Evolutionary conservation across 2,113 vertebrate genomes (phyloP).

Genomic region (Odocoileus virginianus): DNA sequence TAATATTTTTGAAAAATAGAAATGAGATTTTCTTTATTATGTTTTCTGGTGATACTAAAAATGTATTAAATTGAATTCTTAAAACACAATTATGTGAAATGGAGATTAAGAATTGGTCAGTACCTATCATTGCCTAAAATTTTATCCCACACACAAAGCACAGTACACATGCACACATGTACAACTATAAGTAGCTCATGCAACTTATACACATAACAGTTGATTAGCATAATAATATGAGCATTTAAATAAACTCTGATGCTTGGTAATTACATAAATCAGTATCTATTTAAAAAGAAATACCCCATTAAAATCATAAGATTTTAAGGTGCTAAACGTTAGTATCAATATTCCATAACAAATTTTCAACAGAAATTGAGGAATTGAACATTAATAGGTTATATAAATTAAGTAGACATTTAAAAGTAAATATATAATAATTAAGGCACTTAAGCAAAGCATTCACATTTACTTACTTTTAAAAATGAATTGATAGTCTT

Average conservation of each 20-base stretch:
- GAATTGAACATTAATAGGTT: background rate
- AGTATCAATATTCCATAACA: background rate
- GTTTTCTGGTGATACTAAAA: constrained; percentile 24
- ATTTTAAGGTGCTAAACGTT: background rate
- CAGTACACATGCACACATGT: background rate
- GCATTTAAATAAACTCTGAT: background rate
- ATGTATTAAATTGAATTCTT: constrained; percentile 51
- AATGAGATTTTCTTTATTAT: constrained; percentile 42
- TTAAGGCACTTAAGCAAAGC: background rate
- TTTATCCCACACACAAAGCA: background rate
- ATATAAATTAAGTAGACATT: background rate
- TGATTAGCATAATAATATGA: background rate
- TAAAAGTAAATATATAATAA: background rate
- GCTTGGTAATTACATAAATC: background rate
- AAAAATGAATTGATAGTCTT: background rate
- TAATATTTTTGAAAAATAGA: constrained; percentile 56
- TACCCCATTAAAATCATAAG: background rate
- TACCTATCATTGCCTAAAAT: constrained; percentile 23
- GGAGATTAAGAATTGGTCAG: constrained; percentile 37
- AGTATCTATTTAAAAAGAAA: background rate
- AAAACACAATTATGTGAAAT: constrained; percentile 41
- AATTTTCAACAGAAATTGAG: background rate
- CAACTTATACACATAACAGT: background rate
- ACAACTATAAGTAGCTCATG: background rate
- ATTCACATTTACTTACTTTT: background rate